These are phyloP conservation scores for Elanus axillaris DNA, from an alignment of 2,113 vertebrate genomes.

Conservation along the genomic window DNA sequence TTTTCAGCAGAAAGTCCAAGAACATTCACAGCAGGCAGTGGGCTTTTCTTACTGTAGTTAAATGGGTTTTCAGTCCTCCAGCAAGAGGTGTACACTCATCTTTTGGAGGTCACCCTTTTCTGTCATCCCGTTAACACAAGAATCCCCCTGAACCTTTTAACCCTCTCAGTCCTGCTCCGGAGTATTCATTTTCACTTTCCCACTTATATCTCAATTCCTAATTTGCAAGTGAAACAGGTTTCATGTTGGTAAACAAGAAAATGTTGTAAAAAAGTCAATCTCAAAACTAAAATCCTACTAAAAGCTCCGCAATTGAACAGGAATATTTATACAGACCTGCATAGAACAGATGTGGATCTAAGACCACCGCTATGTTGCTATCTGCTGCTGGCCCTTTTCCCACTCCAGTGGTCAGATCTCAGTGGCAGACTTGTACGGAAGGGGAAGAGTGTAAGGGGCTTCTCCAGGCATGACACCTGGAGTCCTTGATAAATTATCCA, in stretches of 20 bases:
- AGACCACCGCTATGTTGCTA: not conserved
- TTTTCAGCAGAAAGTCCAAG: conserved; percentile 1
- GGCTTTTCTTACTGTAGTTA: not conserved
- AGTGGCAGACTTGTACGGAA: not conserved
- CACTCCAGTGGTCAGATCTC: not conserved
- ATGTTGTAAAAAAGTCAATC: not conserved
- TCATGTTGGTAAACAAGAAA: not conserved
- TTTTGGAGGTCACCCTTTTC: not conserved
- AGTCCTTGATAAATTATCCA: not conserved
- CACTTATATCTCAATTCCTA: not conserved
- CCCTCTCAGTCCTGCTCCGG: not conserved
- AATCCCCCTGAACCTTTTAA: not conserved
- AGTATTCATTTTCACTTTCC: not conserved
- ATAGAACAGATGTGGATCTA: not conserved
- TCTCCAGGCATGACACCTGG: not conserved
- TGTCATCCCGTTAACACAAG: not conserved
- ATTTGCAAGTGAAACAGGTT: not conserved
- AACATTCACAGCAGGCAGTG: not conserved
- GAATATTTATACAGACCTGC: not conserved
- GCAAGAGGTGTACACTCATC: not conserved
- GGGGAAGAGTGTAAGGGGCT: not conserved
- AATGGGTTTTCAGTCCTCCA: not conserved
- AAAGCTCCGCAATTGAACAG: not conserved
- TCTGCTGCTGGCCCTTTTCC: not conserved
- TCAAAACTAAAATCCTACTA: not conserved